Evolutionary conservation across 30 jellyfish, hydroid and myxozoan genomes (phyloP), one percentile per base, ranked within the genome.

Genomic region (Clytia hemisphaerica): DNA sequence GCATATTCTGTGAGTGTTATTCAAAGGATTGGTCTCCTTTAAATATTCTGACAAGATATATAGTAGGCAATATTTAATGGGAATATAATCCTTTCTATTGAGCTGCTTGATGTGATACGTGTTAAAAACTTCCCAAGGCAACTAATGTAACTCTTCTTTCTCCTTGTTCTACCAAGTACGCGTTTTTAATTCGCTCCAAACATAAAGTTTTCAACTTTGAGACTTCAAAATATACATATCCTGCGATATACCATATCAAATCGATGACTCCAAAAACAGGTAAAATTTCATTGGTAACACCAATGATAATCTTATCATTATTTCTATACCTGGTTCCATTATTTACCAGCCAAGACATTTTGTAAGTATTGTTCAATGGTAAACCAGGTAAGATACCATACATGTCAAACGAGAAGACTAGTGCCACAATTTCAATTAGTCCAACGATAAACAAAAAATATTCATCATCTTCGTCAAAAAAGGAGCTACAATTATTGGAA

Each of bases 261-360:
- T 35, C 24, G 5, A 63, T 63, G 37, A 33, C 24, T 10, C 77
- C 77, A 63, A 63, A 63, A 12, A 38, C 15, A 7, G 77, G 77
- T n/a, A 63, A 40, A 63, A 25, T 35, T 38, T 28, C 66, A 16
- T 25, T 37, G 18, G 37, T 40, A 38, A 34, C 69, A 25, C 38
- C 77, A 63, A 63, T 63, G 14, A 63, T 63, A n/a, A n/a, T n/a
- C n/a, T n/a, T n/a, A 7, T 38, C 77, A 2, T 33, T n/a, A 21
- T 63, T 63, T n/a, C 28, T 15, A 63, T 25, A 63, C 29, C 40
- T 63, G 2, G 77, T 63, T n/a, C 77, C 77, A 38, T 63, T 12
- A 9, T n/a, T 25, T 35, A 63, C 0, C 31, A 63, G 38, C 77
- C 77, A 63, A n/a, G 42, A 35, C 6, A 65, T 34, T 37, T 63